Evolutionary conservation across 2,888 invertebrate species (phyloP).

Genomic region (Mylabris sibirica): DNA sequence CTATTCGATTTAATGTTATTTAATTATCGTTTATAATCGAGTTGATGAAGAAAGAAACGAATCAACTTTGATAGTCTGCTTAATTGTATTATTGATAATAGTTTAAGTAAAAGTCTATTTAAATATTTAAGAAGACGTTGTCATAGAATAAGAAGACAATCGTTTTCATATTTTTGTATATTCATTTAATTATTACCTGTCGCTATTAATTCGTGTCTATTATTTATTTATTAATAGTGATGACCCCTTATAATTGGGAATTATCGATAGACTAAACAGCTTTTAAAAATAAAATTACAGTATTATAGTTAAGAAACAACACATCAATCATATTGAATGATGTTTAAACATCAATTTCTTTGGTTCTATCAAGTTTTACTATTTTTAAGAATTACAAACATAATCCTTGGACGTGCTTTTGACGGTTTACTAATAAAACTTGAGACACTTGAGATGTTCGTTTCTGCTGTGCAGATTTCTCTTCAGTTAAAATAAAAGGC

Average conservation of each 20-base stretch:
- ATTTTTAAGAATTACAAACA: neutral
- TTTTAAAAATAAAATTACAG: neutral
- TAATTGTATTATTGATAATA: constrained; percentile 7
- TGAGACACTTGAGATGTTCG: neutral
- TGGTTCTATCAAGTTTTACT: neutral
- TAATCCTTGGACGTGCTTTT: no score
- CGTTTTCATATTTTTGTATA: neutral
- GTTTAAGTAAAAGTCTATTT: neutral
- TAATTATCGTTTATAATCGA: neutral
- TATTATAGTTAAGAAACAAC: neutral
- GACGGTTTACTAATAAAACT: neutral
- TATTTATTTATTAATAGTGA: neutral
- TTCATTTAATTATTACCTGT: neutral
- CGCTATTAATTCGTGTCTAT: neutral
- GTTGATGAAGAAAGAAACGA: neutral
- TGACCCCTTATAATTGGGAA: neutral
- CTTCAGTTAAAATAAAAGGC: no score
- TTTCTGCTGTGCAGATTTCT: no score
- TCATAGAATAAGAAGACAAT: neutral
- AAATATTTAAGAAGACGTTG: neutral
- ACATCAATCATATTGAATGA: neutral
- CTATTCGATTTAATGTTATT: neutral
- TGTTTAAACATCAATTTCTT: neutral
- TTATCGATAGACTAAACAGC: neutral
- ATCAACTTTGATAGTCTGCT: neutral